Evolutionary conservation across 2,888 invertebrate genomes (phyloP), one percentile per base, ranked within the genome.

Genomic region (Trichogramma evanescens): DNA sequence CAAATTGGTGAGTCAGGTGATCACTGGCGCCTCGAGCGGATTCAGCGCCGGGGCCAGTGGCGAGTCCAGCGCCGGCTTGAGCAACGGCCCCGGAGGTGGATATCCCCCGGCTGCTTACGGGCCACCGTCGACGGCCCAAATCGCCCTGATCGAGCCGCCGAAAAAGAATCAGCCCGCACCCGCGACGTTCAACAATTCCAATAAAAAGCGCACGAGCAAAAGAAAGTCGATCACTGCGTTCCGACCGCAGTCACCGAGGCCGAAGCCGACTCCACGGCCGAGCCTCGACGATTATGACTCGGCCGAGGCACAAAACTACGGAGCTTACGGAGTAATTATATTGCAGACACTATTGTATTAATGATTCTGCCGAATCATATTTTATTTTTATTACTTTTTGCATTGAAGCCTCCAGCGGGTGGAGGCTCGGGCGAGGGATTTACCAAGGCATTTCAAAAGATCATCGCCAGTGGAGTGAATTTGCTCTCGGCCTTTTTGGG

Each of bases 21-120:
- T 77, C 7, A 69, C 74, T 4, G 77, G 77, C n/a, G 66, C 70
- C 2, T 58, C 74, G 5, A 68, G 74, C 4, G 77, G 77, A 0
- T 65, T 74, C 0, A 77, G 76, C 54, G 72, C 73, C 1, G 75
- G 75, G 6, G 65, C 74, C 2, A 76, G 72, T 42, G 71, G 69
- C 5, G 69, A 67, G 3, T 62, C 67, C 0, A 66, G 64, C 50
- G 56, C 55, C 4, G n/a, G 48, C 8, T 26, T 26, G 26, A 26
- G 26, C 26, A 26, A 26, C 26, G 13, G 39, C 6, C n/a, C 9
- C 1, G n/a, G 3, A 4, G 51, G 50, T 4, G 48, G 26, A n/a
- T 26, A 26, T 26, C 45, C 54, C 0, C 43, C 58, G 4, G 4
- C 44, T 5, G 48, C 54, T 1, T 61, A 61, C 13, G 58, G 54